A percentile compares a stretch with the other conserved stretches of the same genome.
phyloP scores from a whole-genome alignment of 1,140 invertebrate species.

The Lasioglossum albipes region DNA sequence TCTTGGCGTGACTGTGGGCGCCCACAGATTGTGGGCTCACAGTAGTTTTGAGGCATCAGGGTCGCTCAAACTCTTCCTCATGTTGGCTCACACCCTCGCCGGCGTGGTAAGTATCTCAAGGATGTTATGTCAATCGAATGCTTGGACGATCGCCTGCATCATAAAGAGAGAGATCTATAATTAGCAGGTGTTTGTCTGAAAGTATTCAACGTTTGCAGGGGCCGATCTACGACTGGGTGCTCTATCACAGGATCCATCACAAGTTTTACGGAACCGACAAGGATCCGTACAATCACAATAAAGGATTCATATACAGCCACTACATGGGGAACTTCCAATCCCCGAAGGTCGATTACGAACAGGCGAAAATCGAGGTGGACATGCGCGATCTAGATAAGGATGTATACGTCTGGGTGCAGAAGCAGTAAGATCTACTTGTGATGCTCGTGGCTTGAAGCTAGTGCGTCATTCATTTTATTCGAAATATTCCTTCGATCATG shows the following conservation, averaged over 20 bases:
- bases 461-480: too few species aligned
- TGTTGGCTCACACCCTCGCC: slow-evolving; percentile 89
- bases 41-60: slow-evolving; percentile 87
- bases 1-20: slow-evolving; percentile 90
- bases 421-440: slow-evolving; percentile 80
- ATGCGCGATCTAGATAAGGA: slow-evolving; percentile 92
- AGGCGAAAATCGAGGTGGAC: slow-evolving; percentile 87
- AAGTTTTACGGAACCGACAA: slow-evolving; percentile 92
- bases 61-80: slow-evolving; percentile 84
- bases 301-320: slow-evolving; percentile 93
- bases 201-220: slow-evolving; percentile 81
- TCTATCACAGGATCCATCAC: slow-evolving; percentile 94
- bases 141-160: background rate
- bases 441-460: too few species aligned
- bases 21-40: slow-evolving; percentile 96
- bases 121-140: background rate
- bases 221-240: slow-evolving; percentile 88
- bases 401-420: slow-evolving; percentile 92
- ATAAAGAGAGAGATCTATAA: background rate
- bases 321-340: slow-evolving; percentile 85
- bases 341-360: slow-evolving; percentile 86
- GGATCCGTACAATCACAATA: slow-evolving; percentile 93
- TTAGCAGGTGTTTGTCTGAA: background rate
- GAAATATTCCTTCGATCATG: too few species aligned
- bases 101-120: slow-evolving; percentile 86